Evolutionary conservation across 2,113 vertebrate species (phyloP).

Genomic region (Capricornis sumatraensis): DNA sequence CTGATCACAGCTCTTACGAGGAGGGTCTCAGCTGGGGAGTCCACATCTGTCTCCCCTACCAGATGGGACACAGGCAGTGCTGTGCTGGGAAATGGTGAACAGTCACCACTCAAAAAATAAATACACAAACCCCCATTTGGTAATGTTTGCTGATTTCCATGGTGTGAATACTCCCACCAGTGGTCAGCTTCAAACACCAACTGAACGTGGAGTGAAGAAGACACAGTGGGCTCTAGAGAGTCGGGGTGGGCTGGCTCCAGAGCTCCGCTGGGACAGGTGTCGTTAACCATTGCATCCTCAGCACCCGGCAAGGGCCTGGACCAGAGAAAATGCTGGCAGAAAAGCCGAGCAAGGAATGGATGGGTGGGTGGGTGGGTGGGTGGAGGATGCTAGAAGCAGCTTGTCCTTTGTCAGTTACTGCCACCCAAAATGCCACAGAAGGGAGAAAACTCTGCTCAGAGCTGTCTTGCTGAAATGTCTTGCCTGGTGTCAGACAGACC

Average conservation of each 20-base stretch:
- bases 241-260: accelerated
- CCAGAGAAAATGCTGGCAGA: background rate
- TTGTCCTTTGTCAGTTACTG: constrained; percentile 66
- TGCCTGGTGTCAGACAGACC: constrained; percentile 39
- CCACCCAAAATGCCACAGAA: constrained; percentile 58
- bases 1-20: accelerated
- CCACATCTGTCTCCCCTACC: background rate
- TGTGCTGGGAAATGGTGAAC: background rate
- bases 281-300: background rate
- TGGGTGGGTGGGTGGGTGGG: constrained; percentile 1
- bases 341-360: constrained; percentile 7
- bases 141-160: background rate
- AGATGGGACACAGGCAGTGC: background rate
- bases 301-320: background rate
- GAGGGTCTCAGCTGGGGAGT: background rate
- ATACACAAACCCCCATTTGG: background rate
- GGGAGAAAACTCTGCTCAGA: background rate
- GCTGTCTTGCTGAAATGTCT: constrained; percentile 57
- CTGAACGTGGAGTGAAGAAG: background rate
- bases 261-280: background rate
- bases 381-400: constrained; percentile 58
- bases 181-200: background rate
- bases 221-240: background rate
- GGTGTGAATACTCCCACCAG: background rate
- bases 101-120: background rate